These are phyloP conservation scores for Australoheros scitulus DNA, from an alignment of 2,113 vertebrate species.

Conservation along the genomic window DNA sequence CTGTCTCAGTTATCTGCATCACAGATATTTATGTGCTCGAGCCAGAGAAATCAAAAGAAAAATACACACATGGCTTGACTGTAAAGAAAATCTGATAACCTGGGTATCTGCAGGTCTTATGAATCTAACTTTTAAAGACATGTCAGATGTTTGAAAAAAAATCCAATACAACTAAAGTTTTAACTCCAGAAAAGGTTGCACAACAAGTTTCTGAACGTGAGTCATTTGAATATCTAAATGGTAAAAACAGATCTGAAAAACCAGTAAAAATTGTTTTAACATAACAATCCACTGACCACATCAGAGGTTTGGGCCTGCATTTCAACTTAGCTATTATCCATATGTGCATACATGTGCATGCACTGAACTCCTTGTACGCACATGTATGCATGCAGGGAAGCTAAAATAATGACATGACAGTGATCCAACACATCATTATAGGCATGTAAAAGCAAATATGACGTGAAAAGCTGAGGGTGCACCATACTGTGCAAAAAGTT, in stretches of 20 bases:
- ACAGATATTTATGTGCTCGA: conserved; percentile 16
- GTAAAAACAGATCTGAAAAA: not conserved
- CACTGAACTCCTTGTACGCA: not conserved
- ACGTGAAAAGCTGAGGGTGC: not conserved
- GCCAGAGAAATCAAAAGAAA: conserved; percentile 7
- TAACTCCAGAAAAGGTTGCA: not conserved
- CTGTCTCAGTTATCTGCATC: conserved; percentile 23
- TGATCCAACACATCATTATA: not conserved
- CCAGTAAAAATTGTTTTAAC: not conserved
- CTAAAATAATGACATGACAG: not conserved
- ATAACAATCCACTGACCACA: not conserved
- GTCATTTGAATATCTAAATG: not conserved
- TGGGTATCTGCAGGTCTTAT: not conserved
- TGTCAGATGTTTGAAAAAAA: not conserved
- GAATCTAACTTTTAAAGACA: not conserved
- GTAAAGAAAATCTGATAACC: not conserved
- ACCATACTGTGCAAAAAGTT: not conserved
- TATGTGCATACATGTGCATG: not conserved
- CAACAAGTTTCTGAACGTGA: not conserved
- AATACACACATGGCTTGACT: not conserved
- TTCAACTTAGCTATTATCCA: conserved; percentile 22
- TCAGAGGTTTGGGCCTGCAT: not conserved
- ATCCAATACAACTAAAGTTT: not conserved
- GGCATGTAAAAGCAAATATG: not conserved
- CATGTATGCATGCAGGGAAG: not conserved